Percentiles rank a stretch among this genome's conserved stretches.
These are phyloP conservation scores for Datnioides undecimradiatus DNA, from an alignment of 2,113 vertebrate genomes.

Conservation along the genomic window DNA sequence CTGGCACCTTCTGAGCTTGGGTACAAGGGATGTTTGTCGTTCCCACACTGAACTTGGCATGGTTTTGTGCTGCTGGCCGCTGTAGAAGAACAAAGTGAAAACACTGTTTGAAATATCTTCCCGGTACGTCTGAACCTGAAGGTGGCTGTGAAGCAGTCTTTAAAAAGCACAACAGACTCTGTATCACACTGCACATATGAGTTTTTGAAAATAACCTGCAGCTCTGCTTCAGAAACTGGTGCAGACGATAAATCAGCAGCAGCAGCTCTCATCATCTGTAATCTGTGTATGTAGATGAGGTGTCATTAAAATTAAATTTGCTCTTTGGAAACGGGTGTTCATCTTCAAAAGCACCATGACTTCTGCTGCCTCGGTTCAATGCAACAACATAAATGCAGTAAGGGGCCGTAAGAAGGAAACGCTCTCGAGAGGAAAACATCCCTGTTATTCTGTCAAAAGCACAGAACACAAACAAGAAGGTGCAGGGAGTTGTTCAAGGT, in stretches of 20 bases:
- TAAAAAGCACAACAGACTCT: constrained; percentile 17
- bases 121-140: constrained; percentile 48
- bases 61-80: constrained; percentile 51
- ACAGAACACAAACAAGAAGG: not conserved
- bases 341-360: not conserved
- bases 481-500: not conserved
- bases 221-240: too few relatives aligned
- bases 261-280: not conserved
- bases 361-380: not conserved
- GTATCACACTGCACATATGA: not conserved
- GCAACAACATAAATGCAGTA: not conserved
- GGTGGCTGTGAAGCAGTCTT: constrained; percentile 18
- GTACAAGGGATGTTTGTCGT: constrained; percentile 82
- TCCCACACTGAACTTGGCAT: constrained; percentile 82
- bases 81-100: constrained; percentile 60
- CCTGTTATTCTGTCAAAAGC: not conserved
- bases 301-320: not conserved
- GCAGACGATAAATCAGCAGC: not conserved
- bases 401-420: not conserved
- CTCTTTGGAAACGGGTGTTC: not conserved
- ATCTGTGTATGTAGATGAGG: not conserved
- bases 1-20: constrained; percentile 74
- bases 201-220: too few relatives aligned
- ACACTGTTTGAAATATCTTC: constrained; percentile 56
- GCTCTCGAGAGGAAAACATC: not conserved